Conservation (phyloP, 2,888 invertebrate species). For the Meliscaeva auricollis region DNA sequence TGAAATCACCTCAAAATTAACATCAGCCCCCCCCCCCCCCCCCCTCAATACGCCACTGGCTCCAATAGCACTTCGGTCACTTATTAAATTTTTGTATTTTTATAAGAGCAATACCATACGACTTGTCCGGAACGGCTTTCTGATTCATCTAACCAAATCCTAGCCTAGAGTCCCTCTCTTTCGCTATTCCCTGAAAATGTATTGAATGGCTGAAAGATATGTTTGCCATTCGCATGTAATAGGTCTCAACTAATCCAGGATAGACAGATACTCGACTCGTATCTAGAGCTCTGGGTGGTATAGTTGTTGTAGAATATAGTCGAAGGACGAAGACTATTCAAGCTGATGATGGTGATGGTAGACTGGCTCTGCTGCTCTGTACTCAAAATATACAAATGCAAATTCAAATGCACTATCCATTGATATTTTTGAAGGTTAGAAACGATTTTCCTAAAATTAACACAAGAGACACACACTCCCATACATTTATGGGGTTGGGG, state of each 20-base stretch:
- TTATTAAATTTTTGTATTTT: too few relatives aligned
- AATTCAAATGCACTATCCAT: constrained; percentile 72
- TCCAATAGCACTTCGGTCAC: too few relatives aligned
- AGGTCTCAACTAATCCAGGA: constrained; percentile 72
- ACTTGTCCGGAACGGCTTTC: not conserved
- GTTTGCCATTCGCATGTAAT: constrained; percentile 72
- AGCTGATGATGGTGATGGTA: not conserved
- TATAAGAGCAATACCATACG: not conserved
- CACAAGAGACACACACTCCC: constrained; percentile 65
- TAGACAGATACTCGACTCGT: constrained; percentile 42
- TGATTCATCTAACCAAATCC: constrained; percentile 1
- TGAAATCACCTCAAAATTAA: too few relatives aligned
- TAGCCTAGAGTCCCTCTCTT: not conserved
- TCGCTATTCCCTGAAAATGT: constrained; percentile 28
- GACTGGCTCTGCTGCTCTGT: constrained; percentile 6
- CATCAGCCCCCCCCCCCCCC: too few relatives aligned
- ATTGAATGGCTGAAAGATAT: constrained; percentile 69
- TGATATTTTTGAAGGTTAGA: constrained; percentile 75
- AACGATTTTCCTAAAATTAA: constrained; percentile 73
- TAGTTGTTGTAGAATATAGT: constrained; percentile 20
- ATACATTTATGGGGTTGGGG: not conserved
- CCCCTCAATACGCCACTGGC: too few relatives aligned
- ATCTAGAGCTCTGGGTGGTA: not conserved
- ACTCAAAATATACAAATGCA: constrained; percentile 71
- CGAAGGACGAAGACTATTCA: constrained; percentile 22